These are phyloP conservation scores for Sogatella furcifera DNA, from an alignment of 1,140 invertebrate genomes.

Conservation along the genomic window DNA sequence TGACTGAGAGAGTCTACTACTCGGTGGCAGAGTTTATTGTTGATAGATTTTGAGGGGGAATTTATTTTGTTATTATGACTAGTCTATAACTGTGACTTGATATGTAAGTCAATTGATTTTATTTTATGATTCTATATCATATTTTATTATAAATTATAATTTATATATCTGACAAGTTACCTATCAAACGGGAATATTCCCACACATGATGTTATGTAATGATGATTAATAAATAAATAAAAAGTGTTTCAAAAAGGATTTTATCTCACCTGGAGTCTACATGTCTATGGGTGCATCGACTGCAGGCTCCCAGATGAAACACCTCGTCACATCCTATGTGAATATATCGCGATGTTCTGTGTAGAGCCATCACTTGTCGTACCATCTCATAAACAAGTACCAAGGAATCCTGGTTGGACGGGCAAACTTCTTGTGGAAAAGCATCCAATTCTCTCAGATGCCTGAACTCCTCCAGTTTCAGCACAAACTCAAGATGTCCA, in stretches of 20 bases:
- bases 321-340: conserved; percentile 35
- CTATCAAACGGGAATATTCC: too few species aligned
- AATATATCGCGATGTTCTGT: conserved; percentile 26
- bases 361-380: conserved; percentile 28
- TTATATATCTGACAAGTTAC: too few species aligned
- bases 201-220: too few species aligned
- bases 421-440: conserved; percentile 23
- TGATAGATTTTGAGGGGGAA: too few species aligned
- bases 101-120: too few species aligned
- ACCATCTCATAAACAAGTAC: conserved; percentile 17
- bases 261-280: conserved; percentile 24
- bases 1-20: too few species aligned
- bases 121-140: too few species aligned
- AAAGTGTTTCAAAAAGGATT: conserved; percentile 7
- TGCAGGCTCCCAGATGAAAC: conserved; percentile 36
- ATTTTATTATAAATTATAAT: too few species aligned
- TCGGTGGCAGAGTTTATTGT: too few species aligned
- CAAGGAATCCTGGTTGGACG: conserved; percentile 13
- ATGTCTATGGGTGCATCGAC: conserved; percentile 32
- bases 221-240: too few species aligned
- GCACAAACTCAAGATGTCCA: conserved; percentile 54
- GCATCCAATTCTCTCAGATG: conserved; percentile 38
- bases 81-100: too few species aligned
- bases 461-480: conserved; percentile 44
- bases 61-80: too few species aligned